Evolutionary conservation across 2,797 vertebrate genomes (phyloP), one percentile per base, ranked within the genome.

Genomic region (Characodon lateralis): DNA sequence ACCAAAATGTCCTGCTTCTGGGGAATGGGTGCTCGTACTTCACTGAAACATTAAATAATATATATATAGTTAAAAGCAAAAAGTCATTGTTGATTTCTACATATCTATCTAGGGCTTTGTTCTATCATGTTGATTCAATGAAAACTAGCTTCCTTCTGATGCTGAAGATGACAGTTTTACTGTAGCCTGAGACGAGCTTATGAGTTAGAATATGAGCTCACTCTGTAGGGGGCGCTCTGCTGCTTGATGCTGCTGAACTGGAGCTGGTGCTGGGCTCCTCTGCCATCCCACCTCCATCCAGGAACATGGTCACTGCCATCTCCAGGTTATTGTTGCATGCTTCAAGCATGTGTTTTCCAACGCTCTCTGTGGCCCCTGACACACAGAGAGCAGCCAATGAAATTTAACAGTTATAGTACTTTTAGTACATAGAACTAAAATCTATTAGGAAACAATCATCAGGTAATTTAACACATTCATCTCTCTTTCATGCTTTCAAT

Each of bases 251-350:
- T 72, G 96, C 96, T 6, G 96, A 96, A 26, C 98, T 97, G 90
- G 98, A 97, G 82, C 98, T 99, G 87, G 98, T 99, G 94, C 98
- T 99, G 80, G 98, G 98, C 88, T 99, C 98, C 88, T 99, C 98
- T 41, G 97, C 96, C 22, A 99, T 97, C 71, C 96, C 97, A 10
- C 98, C 98, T 77, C 98, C 97, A 55, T 99, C 98, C 90, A 99
- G 93, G 91, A 99, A 99, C 98, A 99, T 99, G 61, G 98, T 99
- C 77, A 99, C 98, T 18, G 98, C 98, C 98, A 99, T 99, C 94
- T 99, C 98, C 92, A 99, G 93, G 82, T 99, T 99, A 89, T 98
- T 99, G 96, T 96, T 98, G 93, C 98, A 99, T 24, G 98, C 98
- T 92, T 99, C 98, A 20, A 99, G 93, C 98, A 99, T 99, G 66